A percentile compares a stretch with the other conserved stretches of the same genome.
phyloP scores from a whole-genome alignment of 2,797 vertebrate species.

The Melanotaenia parkinsoni region DNA sequence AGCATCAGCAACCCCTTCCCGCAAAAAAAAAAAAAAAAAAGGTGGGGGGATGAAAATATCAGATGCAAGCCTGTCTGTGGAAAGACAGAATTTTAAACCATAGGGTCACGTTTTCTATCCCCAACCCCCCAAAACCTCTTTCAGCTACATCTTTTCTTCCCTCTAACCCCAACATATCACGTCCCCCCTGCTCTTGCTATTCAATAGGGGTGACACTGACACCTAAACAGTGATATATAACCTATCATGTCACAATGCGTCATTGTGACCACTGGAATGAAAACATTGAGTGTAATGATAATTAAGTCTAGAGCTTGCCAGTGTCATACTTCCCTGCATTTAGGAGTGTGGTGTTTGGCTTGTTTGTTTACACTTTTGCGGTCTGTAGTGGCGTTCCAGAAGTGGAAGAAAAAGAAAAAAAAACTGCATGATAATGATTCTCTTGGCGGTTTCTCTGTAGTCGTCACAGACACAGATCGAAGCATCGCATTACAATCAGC shows the following conservation, averaged over 20 bases:
- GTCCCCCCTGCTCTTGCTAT: constrained; percentile 61
- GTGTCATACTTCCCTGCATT: constrained; percentile 33
- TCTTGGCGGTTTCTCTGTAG: constrained; percentile 67
- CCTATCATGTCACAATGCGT: constrained; percentile 38
- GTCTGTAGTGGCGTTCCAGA: constrained; percentile 41
- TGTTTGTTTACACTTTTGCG: constrained; percentile 75
- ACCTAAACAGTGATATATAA: constrained; percentile 66
- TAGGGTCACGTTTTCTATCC: constrained; percentile 64
- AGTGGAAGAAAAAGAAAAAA: neutral
- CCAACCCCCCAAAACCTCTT: constrained; percentile 55
- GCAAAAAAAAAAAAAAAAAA: constrained; percentile 28
- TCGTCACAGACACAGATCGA: constrained; percentile 68
- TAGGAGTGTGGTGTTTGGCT: constrained; percentile 52
- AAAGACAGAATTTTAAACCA: constrained; percentile 74
- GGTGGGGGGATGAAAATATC: constrained; percentile 17
- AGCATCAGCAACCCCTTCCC: constrained; percentile 83
- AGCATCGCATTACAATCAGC: constrained; percentile 86
- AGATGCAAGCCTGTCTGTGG: constrained; percentile 60
- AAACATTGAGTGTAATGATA: constrained; percentile 53
- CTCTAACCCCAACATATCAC: constrained; percentile 46
- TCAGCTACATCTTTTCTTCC: constrained; percentile 36
- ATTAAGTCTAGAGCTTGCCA: constrained; percentile 38
- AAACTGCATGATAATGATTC: constrained; percentile 67
- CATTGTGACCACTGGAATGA: constrained; percentile 61
- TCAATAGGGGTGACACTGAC: constrained; percentile 62